A percentile compares a stretch with the other conserved stretches of the same genome.
Conservation (phyloP, 2,113 vertebrate species). For the Girardinichthys multiradiatus region DNA sequence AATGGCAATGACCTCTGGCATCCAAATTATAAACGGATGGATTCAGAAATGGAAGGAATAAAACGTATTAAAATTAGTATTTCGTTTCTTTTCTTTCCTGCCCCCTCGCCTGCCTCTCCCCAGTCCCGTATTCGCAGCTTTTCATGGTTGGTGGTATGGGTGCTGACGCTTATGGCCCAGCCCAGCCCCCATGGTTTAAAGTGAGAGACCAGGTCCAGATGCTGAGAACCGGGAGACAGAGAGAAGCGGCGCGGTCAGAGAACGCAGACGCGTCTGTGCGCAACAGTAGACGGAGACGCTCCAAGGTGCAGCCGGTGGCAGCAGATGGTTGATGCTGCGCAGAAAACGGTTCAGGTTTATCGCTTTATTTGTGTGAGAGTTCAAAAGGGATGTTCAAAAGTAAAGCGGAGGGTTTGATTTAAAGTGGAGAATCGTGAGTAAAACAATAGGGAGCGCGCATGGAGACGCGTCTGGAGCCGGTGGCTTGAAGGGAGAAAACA, state of each 20-base stretch:
- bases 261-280: conserved; percentile 60
- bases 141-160: conserved; percentile 44
- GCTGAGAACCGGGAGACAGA: conserved; percentile 28
- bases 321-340: not conserved
- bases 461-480: conserved; percentile 23
- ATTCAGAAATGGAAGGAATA: not conserved
- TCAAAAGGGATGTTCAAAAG: not conserved
- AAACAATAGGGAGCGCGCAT: not conserved
- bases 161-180: conserved; percentile 66
- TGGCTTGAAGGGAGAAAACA: not conserved
- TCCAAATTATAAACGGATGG: not conserved
- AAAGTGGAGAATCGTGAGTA: not conserved
- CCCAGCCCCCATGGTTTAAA: conserved; percentile 59
- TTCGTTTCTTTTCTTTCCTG: not conserved
- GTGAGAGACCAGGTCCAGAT: conserved; percentile 36
- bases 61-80: not conserved
- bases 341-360: not conserved
- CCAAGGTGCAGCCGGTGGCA: conserved; percentile 16
- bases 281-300: conserved; percentile 5
- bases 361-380: not conserved
- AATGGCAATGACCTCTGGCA: conserved; percentile 1
- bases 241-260: conserved; percentile 27
- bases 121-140: not conserved
- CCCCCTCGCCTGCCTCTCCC: not conserved
- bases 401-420: not conserved